phyloP scores from a whole-genome alignment of 2,113 vertebrate species.

The Notothenia coriiceps region DNA sequence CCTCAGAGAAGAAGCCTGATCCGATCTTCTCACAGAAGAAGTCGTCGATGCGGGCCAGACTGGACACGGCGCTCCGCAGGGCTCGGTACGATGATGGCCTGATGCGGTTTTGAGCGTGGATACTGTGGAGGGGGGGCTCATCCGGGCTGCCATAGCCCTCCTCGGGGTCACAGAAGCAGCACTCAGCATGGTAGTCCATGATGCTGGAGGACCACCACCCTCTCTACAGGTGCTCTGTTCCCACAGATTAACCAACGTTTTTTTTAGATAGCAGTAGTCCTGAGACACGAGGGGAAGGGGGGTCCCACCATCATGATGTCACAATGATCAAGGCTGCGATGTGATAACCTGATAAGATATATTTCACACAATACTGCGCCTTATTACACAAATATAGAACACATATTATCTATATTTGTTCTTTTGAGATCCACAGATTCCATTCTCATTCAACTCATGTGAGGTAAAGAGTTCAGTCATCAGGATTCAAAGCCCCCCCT shows the following conservation, averaged over 20 bases:
- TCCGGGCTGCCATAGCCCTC: slow-evolving; percentile 65
- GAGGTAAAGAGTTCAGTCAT: slow-evolving; percentile 1
- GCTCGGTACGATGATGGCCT: slow-evolving; percentile 93
- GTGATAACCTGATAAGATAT: neutral
- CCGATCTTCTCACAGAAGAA: slow-evolving; percentile 98
- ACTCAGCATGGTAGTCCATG: slow-evolving; percentile 79
- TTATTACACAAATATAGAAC: neutral
- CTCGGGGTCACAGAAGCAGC: slow-evolving; percentile 66
- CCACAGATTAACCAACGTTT: slow-evolving; percentile 7
- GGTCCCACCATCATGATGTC: slow-evolving; percentile 19
- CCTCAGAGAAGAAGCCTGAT: slow-evolving; percentile 96
- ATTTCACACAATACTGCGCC: neutral
- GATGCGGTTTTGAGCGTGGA: slow-evolving; percentile 87
- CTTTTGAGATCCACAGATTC: neutral
- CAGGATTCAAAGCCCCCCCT: neutral
- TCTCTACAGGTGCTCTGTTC: neutral
- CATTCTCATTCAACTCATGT: neutral
- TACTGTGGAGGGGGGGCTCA: slow-evolving; percentile 79
- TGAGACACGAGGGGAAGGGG: neutral
- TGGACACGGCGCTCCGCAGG: slow-evolving; percentile 94
- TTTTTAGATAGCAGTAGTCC: slow-evolving; percentile 50
- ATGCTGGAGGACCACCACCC: slow-evolving; percentile 2
- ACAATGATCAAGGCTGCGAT: slow-evolving; percentile 2
- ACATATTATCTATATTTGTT: neutral
- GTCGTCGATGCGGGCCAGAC: slow-evolving; percentile 93